A percentile compares a stretch with the other conserved stretches of the same genome.
phyloP scores from a whole-genome alignment of 37 sponge, comb jelly and placozoan genomes.

The Cliona cf. orientalis region DNA sequence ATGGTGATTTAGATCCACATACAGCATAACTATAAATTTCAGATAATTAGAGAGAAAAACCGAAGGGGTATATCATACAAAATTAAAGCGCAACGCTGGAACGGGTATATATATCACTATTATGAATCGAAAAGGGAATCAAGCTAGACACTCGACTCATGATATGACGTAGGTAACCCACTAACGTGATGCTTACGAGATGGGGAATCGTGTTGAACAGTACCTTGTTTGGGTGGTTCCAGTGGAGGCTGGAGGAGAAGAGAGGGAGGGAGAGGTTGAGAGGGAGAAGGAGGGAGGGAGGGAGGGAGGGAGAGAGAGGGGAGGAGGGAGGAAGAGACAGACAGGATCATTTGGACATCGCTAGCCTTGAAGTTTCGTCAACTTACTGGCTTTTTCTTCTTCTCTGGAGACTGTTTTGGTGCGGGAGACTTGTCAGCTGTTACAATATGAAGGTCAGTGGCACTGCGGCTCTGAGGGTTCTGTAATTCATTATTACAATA shows the following conservation, averaged over 20 bases:
- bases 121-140: background rate
- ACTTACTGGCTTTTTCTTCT: constrained; percentile 32
- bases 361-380: background rate
- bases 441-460: constrained; percentile 4
- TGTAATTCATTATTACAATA: background rate
- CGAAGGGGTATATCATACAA: too few species aligned
- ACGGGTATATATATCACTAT: background rate
- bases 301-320: background rate
- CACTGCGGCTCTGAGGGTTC: background rate
- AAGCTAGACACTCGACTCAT: constrained; percentile 28
- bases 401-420: background rate
- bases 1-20: too few species aligned
- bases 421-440: background rate
- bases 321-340: background rate
- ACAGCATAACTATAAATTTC: too few species aligned
- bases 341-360: background rate
- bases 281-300: background rate
- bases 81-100: too few species aligned
- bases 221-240: background rate
- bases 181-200: constrained; percentile 4
- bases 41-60: too few species aligned
- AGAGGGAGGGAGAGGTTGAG: background rate
- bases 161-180: background rate
- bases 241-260: constrained; percentile 31
- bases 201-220: background rate